phyloP scores from a whole-genome alignment of 1,140 invertebrate genomes.

The Liolophura sinensis region DNA sequence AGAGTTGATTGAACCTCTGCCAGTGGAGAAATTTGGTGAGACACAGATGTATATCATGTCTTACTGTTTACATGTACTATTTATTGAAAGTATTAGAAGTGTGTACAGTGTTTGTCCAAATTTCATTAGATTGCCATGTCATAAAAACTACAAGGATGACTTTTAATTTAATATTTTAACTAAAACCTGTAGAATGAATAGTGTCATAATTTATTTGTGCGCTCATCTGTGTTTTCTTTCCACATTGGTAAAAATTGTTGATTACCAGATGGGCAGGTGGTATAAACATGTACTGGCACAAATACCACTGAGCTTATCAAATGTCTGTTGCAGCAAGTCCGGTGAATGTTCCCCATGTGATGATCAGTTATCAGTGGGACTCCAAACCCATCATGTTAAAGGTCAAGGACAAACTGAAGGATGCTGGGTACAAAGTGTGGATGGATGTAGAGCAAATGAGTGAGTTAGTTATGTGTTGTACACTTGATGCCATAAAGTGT shows the following conservation, averaged over 20 bases:
- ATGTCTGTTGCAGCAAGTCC: too few species aligned
- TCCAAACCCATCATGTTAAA: conserved; percentile 42
- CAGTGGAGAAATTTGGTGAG: background rate
- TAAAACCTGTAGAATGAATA: background rate
- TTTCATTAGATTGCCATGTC: background rate
- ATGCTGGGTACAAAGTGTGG: conserved; percentile 55
- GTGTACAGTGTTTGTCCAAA: background rate
- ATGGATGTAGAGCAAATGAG: conserved; percentile 59
- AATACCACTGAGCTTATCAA: too few species aligned
- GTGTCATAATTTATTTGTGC: background rate
- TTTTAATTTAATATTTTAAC: too few species aligned
- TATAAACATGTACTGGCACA: too few species aligned
- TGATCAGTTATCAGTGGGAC: conserved; percentile 58
- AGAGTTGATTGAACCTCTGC: background rate
- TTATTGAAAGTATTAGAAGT: conserved; percentile 2
- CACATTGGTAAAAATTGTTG: too few species aligned
- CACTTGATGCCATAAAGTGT: too few species aligned
- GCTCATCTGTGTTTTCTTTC: background rate
- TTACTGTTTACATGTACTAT: background rate
- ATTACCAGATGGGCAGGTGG: too few species aligned
- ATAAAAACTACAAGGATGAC: too few species aligned
- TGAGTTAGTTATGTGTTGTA: conserved; percentile 25
- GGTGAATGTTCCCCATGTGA: conserved; percentile 37
- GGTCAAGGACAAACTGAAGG: conserved; percentile 46
- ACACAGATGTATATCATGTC: background rate